Conservation (phyloP, 2,797 vertebrate species). For the Pseudochirops corinnae region DNA sequence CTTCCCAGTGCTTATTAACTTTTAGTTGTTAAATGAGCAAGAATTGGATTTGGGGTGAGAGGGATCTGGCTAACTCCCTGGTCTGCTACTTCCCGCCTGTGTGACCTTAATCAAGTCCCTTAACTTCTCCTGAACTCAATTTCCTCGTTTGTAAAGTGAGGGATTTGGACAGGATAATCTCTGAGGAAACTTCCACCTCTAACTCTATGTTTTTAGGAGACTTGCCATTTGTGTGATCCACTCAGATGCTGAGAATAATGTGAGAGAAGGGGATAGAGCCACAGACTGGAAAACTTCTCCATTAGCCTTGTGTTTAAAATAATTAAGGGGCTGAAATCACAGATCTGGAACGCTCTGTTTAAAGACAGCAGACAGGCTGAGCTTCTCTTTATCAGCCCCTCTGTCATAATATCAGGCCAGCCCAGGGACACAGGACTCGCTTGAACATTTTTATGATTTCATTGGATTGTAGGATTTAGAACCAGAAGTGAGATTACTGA, state of each 20-base stretch:
- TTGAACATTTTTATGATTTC: not conserved
- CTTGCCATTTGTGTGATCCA: not conserved
- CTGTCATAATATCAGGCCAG: not conserved
- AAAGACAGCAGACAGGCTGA: not conserved
- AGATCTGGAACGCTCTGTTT: not conserved
- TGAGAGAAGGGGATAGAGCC: not conserved
- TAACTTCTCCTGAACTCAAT: not conserved
- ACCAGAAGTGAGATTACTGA: not conserved
- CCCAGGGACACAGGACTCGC: not conserved
- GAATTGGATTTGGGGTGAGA: not conserved
- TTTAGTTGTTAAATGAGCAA: not conserved
- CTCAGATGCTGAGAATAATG: not conserved
- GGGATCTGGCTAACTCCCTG: not conserved
- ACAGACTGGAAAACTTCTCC: not conserved
- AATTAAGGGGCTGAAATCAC: not conserved
- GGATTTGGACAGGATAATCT: not conserved
- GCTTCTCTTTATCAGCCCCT: not conserved
- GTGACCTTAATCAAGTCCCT: not conserved
- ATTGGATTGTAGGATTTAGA: not conserved
- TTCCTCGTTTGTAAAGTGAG: not conserved
- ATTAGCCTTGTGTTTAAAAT: not conserved
- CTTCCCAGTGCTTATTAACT: not conserved
- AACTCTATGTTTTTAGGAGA: not conserved
- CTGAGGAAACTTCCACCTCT: not conserved
- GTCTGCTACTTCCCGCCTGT: not conserved